Evolutionary conservation across 64 coral and sea anemone genomes (phyloP).

Genomic region (Stylophora pistillata): DNA sequence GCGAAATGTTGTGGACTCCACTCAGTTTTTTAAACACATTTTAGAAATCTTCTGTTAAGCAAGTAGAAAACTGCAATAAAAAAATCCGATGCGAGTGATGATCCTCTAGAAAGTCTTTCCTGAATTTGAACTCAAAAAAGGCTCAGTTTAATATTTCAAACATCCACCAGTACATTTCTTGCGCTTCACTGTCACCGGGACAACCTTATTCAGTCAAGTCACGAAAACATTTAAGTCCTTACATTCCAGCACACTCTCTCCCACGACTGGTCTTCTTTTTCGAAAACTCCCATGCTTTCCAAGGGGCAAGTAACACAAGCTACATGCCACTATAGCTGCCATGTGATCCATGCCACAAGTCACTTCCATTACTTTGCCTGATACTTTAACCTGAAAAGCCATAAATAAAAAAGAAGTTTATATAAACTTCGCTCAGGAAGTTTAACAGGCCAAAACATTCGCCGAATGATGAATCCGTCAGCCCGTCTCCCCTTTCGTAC

Average conservation of each 20-base stretch:
- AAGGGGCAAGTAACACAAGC: neutral
- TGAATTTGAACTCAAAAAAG: no score
- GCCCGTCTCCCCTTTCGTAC: no score
- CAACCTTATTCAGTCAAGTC: neutral
- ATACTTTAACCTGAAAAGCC: slow-evolving; percentile 64
- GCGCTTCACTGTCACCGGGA: no score
- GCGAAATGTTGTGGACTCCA: no score
- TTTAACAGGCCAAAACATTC: neutral
- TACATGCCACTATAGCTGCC: slow-evolving; percentile 7
- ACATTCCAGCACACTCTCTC: neutral
- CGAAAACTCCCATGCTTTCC: neutral
- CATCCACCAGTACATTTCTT: no score
- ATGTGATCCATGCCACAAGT: slow-evolving; percentile 92
- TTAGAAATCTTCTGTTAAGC: no score
- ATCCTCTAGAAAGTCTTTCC: no score
- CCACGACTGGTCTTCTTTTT: neutral
- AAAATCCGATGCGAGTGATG: no score
- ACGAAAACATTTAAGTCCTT: neutral
- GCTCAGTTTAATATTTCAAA: no score
- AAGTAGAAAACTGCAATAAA: no score
- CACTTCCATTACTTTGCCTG: slow-evolving; percentile 59
- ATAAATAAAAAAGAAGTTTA: neutral
- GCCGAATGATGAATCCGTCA: no score
- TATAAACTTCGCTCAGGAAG: neutral
- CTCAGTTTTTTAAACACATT: no score